Conservation (phyloP, 2,113 vertebrate species). For the Actenoides lindsayi region DNA sequence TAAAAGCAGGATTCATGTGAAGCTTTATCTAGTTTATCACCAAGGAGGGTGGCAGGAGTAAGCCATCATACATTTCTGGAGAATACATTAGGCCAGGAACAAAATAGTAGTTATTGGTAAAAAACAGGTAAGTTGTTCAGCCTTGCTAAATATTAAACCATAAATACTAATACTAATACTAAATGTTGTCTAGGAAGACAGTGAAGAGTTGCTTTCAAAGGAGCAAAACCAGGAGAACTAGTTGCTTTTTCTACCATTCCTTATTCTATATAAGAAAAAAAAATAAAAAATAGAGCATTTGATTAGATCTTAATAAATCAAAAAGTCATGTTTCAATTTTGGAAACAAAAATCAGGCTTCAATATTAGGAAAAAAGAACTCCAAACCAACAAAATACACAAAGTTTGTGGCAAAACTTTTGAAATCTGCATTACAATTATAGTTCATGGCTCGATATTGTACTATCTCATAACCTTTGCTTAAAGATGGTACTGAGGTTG, state of each 20-base stretch:
- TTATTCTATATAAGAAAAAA: neutral
- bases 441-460: neutral
- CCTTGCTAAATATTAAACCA: constrained; percentile 8
- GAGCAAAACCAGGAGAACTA: neutral
- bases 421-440: neutral
- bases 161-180: constrained; percentile 35
- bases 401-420: neutral
- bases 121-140: neutral
- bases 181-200: neutral
- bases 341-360: neutral
- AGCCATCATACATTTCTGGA: constrained; percentile 6
- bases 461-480: neutral
- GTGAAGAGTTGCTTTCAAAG: neutral
- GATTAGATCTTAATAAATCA: neutral
- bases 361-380: neutral
- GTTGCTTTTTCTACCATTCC: neutral
- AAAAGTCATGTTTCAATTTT: neutral
- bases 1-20: constrained; percentile 63
- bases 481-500: neutral
- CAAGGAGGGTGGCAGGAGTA: neutral
- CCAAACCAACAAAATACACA: neutral
- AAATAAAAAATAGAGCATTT: neutral
- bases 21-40: constrained; percentile 56
- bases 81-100: neutral
- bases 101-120: constrained; percentile 3